Evolutionary conservation across 2,797 vertebrate species (phyloP), one percentile per base, ranked within the genome.

Genomic region (Ctenosaura bakeri): DNA sequence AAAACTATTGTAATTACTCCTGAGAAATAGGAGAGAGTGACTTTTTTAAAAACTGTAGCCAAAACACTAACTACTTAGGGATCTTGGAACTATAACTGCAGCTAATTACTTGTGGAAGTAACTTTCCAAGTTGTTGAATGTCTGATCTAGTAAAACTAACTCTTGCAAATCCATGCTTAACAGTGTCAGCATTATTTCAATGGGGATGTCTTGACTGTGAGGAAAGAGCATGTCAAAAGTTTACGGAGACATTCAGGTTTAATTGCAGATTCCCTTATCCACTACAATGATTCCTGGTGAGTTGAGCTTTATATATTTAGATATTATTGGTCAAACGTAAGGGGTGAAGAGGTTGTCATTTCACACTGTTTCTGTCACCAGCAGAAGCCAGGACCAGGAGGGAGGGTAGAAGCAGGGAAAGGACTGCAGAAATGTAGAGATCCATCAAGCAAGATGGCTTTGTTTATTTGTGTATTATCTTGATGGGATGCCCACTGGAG

Each of bases 401-500:
- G 2, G 1, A 59, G n/a, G 13, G 24, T 35, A 59, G 66, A 10
- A 26, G 5, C 12, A 14, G 54, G 29, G 59, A 3, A 42, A 42
- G 85, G 81, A 29, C 22, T 29, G 71, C 32, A 35, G 14, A 24
- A 83, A 88, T 32, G 6, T n/a, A 29, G 32, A 46, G 35, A n/a
- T 81, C 71, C 79, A 62, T 88, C 69, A 93, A 86, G 78, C 18
- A 54, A 66, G 64, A 16, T 0, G 0, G 2, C 56, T 16, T 80
- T 94, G 84, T 83, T 78, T 74, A 82, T 73, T 77, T 88, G 69
- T 10, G 1, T 8, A 54, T 86, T n/a, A 12, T 81, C 64, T 16
- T 38, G 22, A 66, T 87, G 24, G 12, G 62, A 29, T 16, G 88
- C 1, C 0, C 71, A 73, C 78, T 64, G 79, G 64, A 59, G 86